These are phyloP conservation scores for Lasioglossum oenotherae DNA, from an alignment of 2,888 invertebrate species.

Conservation along the genomic window DNA sequence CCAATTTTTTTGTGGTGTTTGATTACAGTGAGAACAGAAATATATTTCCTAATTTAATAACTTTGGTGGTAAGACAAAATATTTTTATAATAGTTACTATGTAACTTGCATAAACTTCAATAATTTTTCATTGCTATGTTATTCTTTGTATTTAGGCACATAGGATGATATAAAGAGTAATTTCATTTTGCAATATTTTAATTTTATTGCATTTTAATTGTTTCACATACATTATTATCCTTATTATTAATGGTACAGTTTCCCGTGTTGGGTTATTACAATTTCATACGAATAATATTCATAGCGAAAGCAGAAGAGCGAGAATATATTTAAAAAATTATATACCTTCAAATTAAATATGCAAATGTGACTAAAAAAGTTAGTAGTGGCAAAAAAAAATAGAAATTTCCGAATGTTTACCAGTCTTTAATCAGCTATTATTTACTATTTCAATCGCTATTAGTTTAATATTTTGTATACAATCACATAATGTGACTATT, in stretches of 20 bases:
- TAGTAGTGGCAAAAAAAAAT: not conserved
- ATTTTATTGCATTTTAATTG: not conserved
- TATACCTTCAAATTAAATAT: conserved; percentile 51
- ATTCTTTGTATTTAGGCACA: conserved; percentile 18
- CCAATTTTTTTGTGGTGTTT: conserved; percentile 26
- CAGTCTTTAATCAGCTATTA: conserved; percentile 28
- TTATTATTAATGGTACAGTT: conserved; percentile 17
- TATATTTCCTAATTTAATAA: conserved; percentile 49
- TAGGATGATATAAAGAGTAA: conserved; percentile 6
- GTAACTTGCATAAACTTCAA: conserved; percentile 49
- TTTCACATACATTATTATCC: not conserved
- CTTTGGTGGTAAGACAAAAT: conserved; percentile 44
- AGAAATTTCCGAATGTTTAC: conserved; percentile 13
- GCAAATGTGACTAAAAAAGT: conserved; percentile 40
- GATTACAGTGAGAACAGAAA: conserved; percentile 13
- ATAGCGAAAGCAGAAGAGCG: conserved; percentile 53
- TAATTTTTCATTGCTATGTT: conserved; percentile 29
- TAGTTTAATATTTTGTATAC: conserved; percentile 55
- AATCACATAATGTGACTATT: conserved; percentile 67
- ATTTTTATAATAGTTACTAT: conserved; percentile 45
- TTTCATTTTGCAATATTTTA: not conserved
- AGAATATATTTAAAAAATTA: conserved; percentile 46
- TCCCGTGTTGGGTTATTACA: conserved; percentile 18
- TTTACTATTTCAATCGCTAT: conserved; percentile 38
- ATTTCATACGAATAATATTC: conserved; percentile 38